Percentiles rank a stretch among this genome's conserved stretches.
These are phyloP conservation scores for Melospiza melodia DNA, from an alignment of 2,113 vertebrate species.

Conservation along the genomic window DNA sequence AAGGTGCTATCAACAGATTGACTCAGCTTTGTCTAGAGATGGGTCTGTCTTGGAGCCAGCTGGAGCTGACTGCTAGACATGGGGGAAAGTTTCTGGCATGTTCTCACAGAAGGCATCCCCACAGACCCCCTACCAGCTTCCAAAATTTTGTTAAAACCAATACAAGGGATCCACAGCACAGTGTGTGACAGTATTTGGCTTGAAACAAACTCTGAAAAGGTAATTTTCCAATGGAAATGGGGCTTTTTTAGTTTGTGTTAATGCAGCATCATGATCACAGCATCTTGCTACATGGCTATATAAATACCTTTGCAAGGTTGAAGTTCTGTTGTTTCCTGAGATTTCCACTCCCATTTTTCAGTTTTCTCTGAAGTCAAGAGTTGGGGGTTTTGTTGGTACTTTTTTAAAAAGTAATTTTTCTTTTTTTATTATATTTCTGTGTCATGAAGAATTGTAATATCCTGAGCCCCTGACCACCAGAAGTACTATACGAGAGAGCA, in stretches of 20 bases:
- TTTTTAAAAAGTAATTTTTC: neutral
- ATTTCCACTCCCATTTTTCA: neutral
- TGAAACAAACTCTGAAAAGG: neutral
- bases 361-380: neutral
- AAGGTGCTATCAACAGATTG: neutral
- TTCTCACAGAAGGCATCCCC: neutral
- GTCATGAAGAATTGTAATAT: neutral
- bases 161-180: neutral
- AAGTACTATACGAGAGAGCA: neutral
- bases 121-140: rapidly evolving
- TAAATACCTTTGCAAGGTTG: neutral
- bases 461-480: neutral
- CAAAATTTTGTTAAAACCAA: neutral
- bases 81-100: neutral
- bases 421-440: neutral
- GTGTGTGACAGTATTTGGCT: neutral
- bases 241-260: neutral
- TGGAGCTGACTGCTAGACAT: neutral
- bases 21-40: neutral
- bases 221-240: neutral
- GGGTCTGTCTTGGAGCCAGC: neutral
- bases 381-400: neutral
- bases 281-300: neutral
- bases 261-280: neutral
- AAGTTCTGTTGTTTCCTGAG: neutral